These are phyloP conservation scores for Drosophila melanogaster DNA, from an alignment of 1,140 invertebrate genomes.

Conservation along the genomic window DNA sequence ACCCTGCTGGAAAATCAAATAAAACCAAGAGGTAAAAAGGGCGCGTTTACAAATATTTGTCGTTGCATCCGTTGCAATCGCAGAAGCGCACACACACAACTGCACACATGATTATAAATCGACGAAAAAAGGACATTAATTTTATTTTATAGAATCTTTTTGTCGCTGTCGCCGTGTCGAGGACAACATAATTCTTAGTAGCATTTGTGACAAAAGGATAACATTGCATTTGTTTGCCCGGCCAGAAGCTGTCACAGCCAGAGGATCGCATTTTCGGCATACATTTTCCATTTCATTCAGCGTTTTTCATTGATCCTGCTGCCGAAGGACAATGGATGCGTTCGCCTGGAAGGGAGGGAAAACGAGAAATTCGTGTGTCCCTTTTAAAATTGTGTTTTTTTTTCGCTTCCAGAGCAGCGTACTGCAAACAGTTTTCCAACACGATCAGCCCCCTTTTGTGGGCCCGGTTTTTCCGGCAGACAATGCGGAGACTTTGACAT, in stretches of 20 bases:
- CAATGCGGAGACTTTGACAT: slow-evolving; percentile 57
- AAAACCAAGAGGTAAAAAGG: slow-evolving; percentile 37
- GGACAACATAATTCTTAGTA: slow-evolving; percentile 66
- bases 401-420: neutral
- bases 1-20: slow-evolving; percentile 16
- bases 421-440: slow-evolving; percentile 29
- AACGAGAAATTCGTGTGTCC: slow-evolving; percentile 30
- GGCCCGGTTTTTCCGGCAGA: slow-evolving; percentile 35
- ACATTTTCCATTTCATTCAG: slow-evolving; percentile 46
- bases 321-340: slow-evolving; percentile 45
- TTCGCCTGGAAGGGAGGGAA: slow-evolving; percentile 47
- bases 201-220: slow-evolving; percentile 64
- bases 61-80: slow-evolving; percentile 47
- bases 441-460: slow-evolving; percentile 63
- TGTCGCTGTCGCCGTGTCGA: slow-evolving; percentile 32
- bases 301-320: slow-evolving; percentile 55
- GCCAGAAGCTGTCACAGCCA: slow-evolving; percentile 56
- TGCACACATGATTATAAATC: neutral
- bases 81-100: neutral
- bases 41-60: slow-evolving; percentile 74
- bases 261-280: slow-evolving; percentile 43
- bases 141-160: slow-evolving; percentile 47
- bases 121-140: slow-evolving; percentile 59
- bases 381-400: slow-evolving; percentile 8
- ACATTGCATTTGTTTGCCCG: slow-evolving; percentile 64